Percentiles rank a stretch among this genome's conserved stretches.
These are phyloP conservation scores for Neria commutata DNA, from an alignment of 2,888 invertebrate genomes.

Conservation along the genomic window DNA sequence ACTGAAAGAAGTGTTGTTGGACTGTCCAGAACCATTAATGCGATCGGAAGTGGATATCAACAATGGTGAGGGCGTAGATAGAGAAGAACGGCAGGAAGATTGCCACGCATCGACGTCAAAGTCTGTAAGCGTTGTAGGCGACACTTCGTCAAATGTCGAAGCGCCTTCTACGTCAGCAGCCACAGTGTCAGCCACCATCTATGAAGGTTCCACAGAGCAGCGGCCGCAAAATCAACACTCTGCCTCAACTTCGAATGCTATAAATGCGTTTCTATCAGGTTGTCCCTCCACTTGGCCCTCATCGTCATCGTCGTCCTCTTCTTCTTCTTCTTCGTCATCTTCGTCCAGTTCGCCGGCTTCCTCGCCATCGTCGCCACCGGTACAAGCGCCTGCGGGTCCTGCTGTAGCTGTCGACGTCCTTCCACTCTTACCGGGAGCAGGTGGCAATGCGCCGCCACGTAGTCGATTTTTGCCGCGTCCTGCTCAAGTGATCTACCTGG, in stretches of 20 bases:
- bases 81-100: too few relatives aligned
- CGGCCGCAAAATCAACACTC: neutral
- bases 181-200: neutral
- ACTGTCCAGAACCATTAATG: conserved; percentile 62
- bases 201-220: neutral
- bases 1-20: conserved; percentile 64
- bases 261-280: conserved; percentile 6
- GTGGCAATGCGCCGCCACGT: too few relatives aligned
- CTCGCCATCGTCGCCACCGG: conserved; percentile 8
- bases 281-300: conserved; percentile 10
- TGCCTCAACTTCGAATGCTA: neutral
- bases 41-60: too few relatives aligned
- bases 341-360: conserved; percentile 26
- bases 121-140: too few relatives aligned
- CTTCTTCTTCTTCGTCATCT: conserved; percentile 29
- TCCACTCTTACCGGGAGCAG: neutral
- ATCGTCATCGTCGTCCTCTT: conserved; percentile 22
- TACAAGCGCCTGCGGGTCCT: conserved; percentile 1
- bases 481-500: conserved; percentile 48
- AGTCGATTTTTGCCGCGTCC: conserved; percentile 48
- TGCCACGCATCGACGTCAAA: neutral
- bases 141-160: neutral
- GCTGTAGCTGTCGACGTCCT: neutral
- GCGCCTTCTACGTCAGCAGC: neutral
- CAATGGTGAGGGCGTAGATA: conserved; percentile 12